Evolutionary conservation across 53 echinoderm and acorn worm genomes (phyloP).

Genomic region (Astropecten irregularis): DNA sequence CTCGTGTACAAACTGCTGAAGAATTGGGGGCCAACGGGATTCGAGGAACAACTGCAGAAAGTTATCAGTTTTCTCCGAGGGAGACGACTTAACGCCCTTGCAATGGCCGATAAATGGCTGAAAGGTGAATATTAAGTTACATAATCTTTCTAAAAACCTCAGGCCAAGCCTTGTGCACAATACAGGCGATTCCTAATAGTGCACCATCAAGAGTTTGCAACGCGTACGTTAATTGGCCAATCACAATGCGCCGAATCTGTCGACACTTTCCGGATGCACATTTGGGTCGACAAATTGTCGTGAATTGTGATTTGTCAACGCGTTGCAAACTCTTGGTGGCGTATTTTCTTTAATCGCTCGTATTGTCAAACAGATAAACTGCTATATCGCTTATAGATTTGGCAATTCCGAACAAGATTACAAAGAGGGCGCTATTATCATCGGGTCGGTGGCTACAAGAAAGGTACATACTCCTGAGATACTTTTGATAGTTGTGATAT

Average conservation of each 20-base stretch:
- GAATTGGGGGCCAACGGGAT: constrained; percentile 73
- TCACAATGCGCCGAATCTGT: not conserved
- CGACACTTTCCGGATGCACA: not conserved
- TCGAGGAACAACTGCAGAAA: constrained; percentile 59
- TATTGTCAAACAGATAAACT: not conserved
- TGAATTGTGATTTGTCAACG: no score
- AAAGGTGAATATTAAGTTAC: constrained; percentile 51
- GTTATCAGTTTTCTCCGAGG: constrained; percentile 61
- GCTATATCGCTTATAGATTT: not conserved
- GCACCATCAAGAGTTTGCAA: no score
- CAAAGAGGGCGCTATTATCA: not conserved
- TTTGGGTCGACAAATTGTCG: not conserved
- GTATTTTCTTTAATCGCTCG: not conserved
- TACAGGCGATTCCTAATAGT: not conserved
- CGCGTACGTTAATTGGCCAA: not conserved
- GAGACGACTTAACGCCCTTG: constrained; percentile 65
- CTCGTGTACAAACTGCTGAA: constrained; percentile 71
- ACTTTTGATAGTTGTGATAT: not conserved
- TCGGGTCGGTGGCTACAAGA: no score
- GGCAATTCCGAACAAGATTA: not conserved
- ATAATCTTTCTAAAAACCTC: not conserved
- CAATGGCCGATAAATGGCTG: constrained; percentile 72
- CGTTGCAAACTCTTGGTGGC: no score
- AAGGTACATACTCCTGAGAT: no score
- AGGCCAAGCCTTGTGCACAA: not conserved